Base-by-base conservation (phyloP, 2,888 invertebrate genomes). In the Pachliopta kotzebuea region DNA sequence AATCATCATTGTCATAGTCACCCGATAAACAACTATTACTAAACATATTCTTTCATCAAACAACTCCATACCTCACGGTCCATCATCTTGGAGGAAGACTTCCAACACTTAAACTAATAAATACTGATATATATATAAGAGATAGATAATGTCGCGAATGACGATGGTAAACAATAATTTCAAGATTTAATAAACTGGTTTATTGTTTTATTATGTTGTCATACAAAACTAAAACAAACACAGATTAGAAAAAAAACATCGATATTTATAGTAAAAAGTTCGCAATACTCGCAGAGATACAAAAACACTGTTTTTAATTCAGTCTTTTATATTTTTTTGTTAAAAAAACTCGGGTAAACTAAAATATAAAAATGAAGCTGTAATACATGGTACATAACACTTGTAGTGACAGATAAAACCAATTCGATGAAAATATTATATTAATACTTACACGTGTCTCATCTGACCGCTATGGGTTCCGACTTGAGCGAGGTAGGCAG, bases 401-500 rank as follows among this genome's bases (percentile, higher is more conserved):
- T 45, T n/a, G n/a, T 7, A 45, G 18, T 18, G n/a, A n/a, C 6
- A n/a, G n/a, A 6, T 45, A 7, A 45, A 7, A n/a, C 4, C n/a
- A 45, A 45, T 45, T 45, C 45, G n/a, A 45, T n/a, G 18, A 45
- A n/a, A n/a, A 45, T 45, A 45, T n/a, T 8, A 7, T 45, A 6
- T 61, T 26, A 21, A 6, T 59, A 82, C 81, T 77, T 66, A 84
- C 84, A 77, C 80, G 24, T 79, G 80, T 66, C 76, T 77, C 76
- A 82, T 80, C 67, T 81, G 86, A 31, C 86, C 85, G 20, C 80
- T 81, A 70, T 84, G 86, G 26, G 81, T 75, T 71, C 80, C 78
- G 11, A 88, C 74, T 69, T 89, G 89, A 17, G 90, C 89, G 3
- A 90, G 76, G 68, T 90, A 89, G 1, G 91, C 90, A 1, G 92